Base-by-base conservation (phyloP, 1,140 invertebrate genomes). In the Ceratina australensis region DNA sequence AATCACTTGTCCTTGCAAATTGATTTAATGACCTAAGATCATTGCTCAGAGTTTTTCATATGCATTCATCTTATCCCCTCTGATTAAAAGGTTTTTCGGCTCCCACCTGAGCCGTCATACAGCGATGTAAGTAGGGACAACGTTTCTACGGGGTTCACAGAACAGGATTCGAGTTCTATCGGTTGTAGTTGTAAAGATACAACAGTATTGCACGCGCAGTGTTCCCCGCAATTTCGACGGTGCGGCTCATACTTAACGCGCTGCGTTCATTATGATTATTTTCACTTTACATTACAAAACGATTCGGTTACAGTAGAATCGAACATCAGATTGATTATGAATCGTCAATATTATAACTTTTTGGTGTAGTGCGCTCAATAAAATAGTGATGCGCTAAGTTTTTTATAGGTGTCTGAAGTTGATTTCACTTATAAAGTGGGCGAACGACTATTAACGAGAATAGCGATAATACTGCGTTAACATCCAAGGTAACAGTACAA, bases 131-230 rank as follows among this genome's bases (percentile, higher is more conserved):
- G 57, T 42, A 26, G 67, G 75, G 75, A 56, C 22, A 18, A 72
- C 68, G 42, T 5, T 56, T 10, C 5, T 18, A 24, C 59, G 75
- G 75, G 57, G 68, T 42, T 57, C 10, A 33, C 16, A n/a, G n/a
- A 71, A 57, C 28, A 56, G 52, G 33, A 47, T 65, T 72, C 61
- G n/a, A n/a, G 12, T 28, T 72, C 7, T 24, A 47, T 65, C 69
- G 20, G 64, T 42, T 59, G 61, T 26, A 71, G 61, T 73, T 59
- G 52, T 50, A 73, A 73, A 77, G 47, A 28, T 15, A 66, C 24
- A 42, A 42, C 77, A 73, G 69, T 79, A 52, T 57, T 75, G 52
- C 33, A 60, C 54, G 77, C 72, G 77, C 77, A 61, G 47, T 24
- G 66, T 28, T 54, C 16, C 57, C 13, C 13, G 26, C 67, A 26